Conservation (phyloP, 2,113 vertebrate species). For the Hyla sarda region DNA sequence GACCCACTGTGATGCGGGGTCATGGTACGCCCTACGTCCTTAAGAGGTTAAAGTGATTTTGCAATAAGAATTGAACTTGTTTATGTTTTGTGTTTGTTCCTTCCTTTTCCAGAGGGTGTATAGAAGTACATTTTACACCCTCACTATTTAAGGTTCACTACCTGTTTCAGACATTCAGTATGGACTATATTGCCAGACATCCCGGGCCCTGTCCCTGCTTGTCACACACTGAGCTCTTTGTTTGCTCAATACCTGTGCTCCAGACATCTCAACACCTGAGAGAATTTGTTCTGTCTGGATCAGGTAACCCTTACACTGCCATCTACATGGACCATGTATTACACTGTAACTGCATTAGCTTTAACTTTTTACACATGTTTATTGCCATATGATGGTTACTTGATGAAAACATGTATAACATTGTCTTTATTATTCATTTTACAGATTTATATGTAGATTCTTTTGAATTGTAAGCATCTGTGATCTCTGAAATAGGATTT, state of each 20-base stretch:
- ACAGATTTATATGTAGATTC: too few relatives aligned
- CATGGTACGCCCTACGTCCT: too few relatives aligned
- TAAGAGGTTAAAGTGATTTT: too few relatives aligned
- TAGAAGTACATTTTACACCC: background rate
- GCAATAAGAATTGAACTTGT: background rate
- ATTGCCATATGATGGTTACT: too few relatives aligned
- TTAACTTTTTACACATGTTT: background rate
- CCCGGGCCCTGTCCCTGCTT: conserved; percentile 43
- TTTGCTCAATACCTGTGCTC: conserved; percentile 52
- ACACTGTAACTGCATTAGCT: background rate
- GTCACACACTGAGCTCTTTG: conserved; percentile 50
- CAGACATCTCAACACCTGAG: conserved; percentile 56
- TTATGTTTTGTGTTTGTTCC: background rate
- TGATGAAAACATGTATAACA: too few relatives aligned
- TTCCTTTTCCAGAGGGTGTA: background rate
- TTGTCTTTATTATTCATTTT: too few relatives aligned
- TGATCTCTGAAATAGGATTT: too few relatives aligned
- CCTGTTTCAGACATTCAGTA: conserved; percentile 37
- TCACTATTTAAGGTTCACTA: background rate
- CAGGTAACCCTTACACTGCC: conserved; percentile 34
- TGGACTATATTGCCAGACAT: conserved; percentile 42
- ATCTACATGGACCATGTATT: background rate
- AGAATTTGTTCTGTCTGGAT: conserved; percentile 51
- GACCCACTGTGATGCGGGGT: too few relatives aligned
- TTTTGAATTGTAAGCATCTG: too few relatives aligned